Evolutionary conservation across 2,113 vertebrate genomes (phyloP).

Genomic region (Psammodynastes pulverulentus): DNA sequence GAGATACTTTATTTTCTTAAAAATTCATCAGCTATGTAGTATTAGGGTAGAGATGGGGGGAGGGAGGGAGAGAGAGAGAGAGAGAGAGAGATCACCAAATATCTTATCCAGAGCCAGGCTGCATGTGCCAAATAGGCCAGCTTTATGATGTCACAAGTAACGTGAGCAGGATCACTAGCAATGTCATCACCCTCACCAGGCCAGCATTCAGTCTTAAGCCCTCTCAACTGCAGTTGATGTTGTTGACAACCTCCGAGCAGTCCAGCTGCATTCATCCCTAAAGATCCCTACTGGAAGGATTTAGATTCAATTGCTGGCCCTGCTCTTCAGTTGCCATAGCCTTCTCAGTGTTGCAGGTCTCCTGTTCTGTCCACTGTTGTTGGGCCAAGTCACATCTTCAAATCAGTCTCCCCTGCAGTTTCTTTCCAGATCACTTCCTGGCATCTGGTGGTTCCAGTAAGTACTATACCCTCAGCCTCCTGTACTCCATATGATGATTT

Average conservation of each 20-base stretch:
- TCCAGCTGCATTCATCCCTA: neutral
- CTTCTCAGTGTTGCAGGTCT: neutral
- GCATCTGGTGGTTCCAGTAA: neutral
- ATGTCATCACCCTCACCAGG: neutral
- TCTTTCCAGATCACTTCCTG: neutral
- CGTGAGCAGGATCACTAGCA: neutral
- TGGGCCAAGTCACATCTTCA: neutral
- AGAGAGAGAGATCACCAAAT: neutral
- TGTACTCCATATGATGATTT: neutral
- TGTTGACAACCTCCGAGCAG: neutral
- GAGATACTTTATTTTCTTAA: neutral
- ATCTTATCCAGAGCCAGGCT: neutral
- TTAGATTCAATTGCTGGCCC: neutral
- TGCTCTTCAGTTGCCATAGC: neutral
- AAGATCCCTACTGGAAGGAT: neutral
- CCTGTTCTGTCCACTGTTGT: neutral
- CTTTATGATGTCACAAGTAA: neutral
- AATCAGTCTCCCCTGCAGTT: neutral
- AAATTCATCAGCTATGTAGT: neutral
- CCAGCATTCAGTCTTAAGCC: neutral
- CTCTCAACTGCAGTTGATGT: neutral
- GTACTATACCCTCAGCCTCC: neutral
- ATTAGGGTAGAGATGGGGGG: too few relatives aligned
- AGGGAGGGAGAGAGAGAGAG: neutral
- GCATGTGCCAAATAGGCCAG: neutral